phyloP scores from a whole-genome alignment of 2,113 vertebrate genomes.

The Erinaceus europaeus region DNA sequence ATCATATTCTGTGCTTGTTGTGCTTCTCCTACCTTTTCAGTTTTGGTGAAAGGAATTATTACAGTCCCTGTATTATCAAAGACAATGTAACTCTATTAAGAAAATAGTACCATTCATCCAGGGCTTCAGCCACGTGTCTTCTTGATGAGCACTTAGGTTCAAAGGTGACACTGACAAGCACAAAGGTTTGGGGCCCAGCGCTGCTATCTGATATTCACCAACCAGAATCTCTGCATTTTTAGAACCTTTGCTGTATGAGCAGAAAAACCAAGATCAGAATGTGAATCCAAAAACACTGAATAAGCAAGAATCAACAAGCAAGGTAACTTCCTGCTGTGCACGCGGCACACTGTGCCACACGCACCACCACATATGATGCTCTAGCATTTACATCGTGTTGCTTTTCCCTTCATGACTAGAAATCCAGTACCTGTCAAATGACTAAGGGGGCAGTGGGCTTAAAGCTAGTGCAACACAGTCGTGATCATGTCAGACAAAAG shows the following conservation, averaged over 20 bases:
- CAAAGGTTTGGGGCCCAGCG: slow-evolving; percentile 8
- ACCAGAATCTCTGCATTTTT: slow-evolving; percentile 35
- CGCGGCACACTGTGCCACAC: background rate
- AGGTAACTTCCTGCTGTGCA: background rate
- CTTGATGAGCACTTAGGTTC: slow-evolving; percentile 19
- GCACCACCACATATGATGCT: background rate
- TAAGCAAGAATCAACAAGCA: background rate
- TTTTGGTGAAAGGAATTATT: background rate
- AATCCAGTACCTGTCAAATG: slow-evolving; percentile 1
- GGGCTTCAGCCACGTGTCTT: slow-evolving; percentile 56
- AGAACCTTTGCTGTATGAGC: slow-evolving; percentile 69
- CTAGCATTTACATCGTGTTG: background rate
- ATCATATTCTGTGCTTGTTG: background rate
- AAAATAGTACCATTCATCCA: slow-evolving; percentile 78
- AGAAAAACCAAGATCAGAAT: slow-evolving; percentile 46
- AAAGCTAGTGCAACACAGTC: background rate
- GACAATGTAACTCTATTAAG: slow-evolving; percentile 19
- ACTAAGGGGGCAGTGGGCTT: background rate
- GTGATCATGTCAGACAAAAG: slow-evolving; percentile 3
- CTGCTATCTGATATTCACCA: slow-evolving; percentile 50
- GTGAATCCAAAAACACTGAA: slow-evolving; percentile 4
- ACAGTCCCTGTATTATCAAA: background rate
- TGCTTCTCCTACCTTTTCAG: background rate
- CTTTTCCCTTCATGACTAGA: slow-evolving; percentile 10
- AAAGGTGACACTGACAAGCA: background rate